Evolutionary conservation across 2,113 vertebrate species (phyloP).

Genomic region (Thamnophis sirtalis): DNA sequence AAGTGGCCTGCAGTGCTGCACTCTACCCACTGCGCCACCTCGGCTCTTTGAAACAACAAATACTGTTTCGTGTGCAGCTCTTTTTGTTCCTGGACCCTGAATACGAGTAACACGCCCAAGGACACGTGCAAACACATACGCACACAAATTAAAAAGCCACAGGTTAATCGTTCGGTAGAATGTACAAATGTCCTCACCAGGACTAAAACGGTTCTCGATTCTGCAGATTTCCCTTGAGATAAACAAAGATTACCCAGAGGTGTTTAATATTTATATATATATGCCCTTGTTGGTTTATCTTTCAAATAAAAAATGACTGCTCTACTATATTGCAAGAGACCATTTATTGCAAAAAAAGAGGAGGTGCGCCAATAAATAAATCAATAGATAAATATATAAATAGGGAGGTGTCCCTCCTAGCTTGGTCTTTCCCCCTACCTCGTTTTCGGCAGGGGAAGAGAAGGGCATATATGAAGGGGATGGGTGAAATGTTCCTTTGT

Average conservation of each 20-base stretch:
- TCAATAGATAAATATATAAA: not conserved
- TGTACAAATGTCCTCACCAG: not conserved
- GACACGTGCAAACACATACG: not conserved
- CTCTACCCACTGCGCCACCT: no score
- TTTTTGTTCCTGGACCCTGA: not conserved
- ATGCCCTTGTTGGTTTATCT: not conserved
- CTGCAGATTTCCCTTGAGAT: not conserved
- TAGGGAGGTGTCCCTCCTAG: not conserved
- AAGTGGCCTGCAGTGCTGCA: no score
- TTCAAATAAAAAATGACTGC: constrained; percentile 36
- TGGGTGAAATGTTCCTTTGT: not conserved
- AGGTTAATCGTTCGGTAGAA: not conserved
- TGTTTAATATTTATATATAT: constrained; percentile 12
- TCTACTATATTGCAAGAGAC: constrained; percentile 50
- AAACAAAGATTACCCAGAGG: not conserved
- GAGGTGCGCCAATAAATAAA: not conserved
- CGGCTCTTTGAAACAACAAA: not conserved
- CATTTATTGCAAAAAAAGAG: constrained; percentile 47
- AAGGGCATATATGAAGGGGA: not conserved
- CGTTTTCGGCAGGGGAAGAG: not conserved
- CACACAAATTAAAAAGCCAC: not conserved
- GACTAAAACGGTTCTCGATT: not conserved
- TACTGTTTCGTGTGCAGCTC: not conserved
- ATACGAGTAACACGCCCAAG: not conserved
- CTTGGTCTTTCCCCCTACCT: not conserved